These are phyloP conservation scores for Melopsittacus undulatus DNA, from an alignment of 2,797 vertebrate species.

Conservation along the genomic window DNA sequence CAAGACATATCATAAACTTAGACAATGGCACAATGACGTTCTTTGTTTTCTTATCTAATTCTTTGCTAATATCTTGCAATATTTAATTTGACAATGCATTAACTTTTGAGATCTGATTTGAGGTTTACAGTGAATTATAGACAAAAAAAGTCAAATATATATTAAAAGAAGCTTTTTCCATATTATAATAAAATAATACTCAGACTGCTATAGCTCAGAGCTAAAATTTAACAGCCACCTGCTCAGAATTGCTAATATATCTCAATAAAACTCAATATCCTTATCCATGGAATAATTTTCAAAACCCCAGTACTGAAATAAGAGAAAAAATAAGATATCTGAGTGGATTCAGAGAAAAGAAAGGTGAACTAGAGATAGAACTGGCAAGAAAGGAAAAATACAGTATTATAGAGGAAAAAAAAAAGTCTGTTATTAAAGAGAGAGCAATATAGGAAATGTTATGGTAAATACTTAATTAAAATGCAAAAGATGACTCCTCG, in stretches of 20 bases:
- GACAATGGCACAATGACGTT: neutral
- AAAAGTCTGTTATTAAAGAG: neutral
- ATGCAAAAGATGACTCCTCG: neutral
- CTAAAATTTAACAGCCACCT: neutral
- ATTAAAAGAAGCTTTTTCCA: neutral
- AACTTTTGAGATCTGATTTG: neutral
- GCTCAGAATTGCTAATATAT: neutral
- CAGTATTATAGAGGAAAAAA: neutral
- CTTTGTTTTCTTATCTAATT: conserved; percentile 11
- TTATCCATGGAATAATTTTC: neutral
- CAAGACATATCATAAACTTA: neutral
- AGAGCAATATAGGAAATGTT: neutral
- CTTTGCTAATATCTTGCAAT: conserved; percentile 4
- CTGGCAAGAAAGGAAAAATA: neutral
- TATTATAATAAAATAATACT: neutral
- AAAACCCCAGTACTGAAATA: neutral
- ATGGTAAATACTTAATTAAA: neutral
- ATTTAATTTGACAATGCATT: neutral
- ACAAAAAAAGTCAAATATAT: neutral
- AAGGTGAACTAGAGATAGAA: neutral
- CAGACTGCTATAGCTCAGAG: neutral
- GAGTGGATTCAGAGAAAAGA: neutral
- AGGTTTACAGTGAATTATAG: neutral
- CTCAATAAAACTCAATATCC: neutral
- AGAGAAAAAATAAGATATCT: neutral